A percentile compares a stretch with the other conserved stretches of the same genome.
Conservation (phyloP, 1,140 invertebrate genomes). For the Proctacanthus coquilletti region DNA sequence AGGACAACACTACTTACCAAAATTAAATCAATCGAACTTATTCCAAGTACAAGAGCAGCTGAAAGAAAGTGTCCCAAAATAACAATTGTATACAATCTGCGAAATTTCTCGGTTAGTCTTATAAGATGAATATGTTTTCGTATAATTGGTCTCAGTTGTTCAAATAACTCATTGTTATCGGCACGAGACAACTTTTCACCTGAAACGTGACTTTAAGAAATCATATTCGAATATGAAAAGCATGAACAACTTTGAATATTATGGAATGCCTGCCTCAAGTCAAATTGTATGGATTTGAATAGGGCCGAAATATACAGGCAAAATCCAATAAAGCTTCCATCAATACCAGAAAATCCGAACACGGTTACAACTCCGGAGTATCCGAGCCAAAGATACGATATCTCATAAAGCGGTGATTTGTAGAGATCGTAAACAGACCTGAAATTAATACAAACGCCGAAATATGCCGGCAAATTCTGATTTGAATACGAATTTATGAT, state of each 20-base stretch:
- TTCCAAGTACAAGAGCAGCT: not conserved
- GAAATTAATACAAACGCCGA: too few species aligned
- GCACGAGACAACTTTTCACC: not conserved
- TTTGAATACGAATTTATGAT: too few species aligned
- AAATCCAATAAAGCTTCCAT: not conserved
- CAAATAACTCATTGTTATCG: not conserved
- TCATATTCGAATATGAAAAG: not conserved
- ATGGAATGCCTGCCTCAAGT: not conserved
- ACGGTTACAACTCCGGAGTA: not conserved
- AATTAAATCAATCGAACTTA: not conserved
- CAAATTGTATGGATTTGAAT: not conserved
- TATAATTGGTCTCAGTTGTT: not conserved
- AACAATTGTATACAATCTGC: not conserved
- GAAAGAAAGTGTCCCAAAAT: not conserved
- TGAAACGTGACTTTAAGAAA: not conserved
- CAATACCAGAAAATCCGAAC: not conserved
- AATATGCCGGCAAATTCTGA: too few species aligned
- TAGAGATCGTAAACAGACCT: too few species aligned
- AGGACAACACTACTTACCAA: not conserved
- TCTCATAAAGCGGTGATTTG: too few species aligned
- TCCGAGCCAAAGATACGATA: too few species aligned
- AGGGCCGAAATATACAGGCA: not conserved
- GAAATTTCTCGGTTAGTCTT: not conserved
- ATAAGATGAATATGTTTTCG: not conserved
- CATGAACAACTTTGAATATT: too few species aligned